phyloP scores from a whole-genome alignment of 2,888 invertebrate genomes.

The Keiferia lycopersicella region DNA sequence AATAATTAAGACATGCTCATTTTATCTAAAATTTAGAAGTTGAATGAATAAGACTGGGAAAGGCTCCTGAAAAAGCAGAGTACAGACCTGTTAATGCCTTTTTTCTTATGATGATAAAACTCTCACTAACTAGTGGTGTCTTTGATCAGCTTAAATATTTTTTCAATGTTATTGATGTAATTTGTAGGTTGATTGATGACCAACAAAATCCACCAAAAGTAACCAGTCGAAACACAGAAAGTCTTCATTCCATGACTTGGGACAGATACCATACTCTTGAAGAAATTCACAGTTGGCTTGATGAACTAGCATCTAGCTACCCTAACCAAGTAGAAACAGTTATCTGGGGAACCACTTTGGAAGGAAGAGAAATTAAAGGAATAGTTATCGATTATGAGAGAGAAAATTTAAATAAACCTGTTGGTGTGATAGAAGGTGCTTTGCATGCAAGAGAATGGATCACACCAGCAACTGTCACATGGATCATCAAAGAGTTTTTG shows the following conservation, averaged over 20 bases:
- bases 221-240: constrained; percentile 38
- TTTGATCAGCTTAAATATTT: too few species aligned
- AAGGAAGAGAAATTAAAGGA: constrained; percentile 83
- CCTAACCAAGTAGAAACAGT: constrained; percentile 74
- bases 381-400: constrained; percentile 66
- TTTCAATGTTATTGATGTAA: neutral
- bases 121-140: too few species aligned
- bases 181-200: constrained; percentile 71
- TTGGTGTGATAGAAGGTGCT: constrained; percentile 81
- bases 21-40: too few species aligned
- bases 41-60: too few species aligned
- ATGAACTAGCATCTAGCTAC: constrained; percentile 70
- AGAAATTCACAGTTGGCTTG: constrained; percentile 82
- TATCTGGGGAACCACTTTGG: constrained; percentile 81
- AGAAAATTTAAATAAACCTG: constrained; percentile 59
- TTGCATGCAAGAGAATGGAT: constrained; percentile 91
- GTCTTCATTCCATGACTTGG: constrained; percentile 71
- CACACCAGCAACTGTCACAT: constrained; percentile 83
- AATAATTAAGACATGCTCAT: too few species aligned
- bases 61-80: too few species aligned
- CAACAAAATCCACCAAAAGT: constrained; percentile 55
- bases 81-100: too few species aligned
- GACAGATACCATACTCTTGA: constrained; percentile 81
- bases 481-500: constrained; percentile 85
- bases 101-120: too few species aligned